A percentile compares a stretch with the other conserved stretches of the same genome.
These are phyloP conservation scores for Myocastor coypus DNA, from an alignment of 2,113 vertebrate species.

Conservation along the genomic window DNA sequence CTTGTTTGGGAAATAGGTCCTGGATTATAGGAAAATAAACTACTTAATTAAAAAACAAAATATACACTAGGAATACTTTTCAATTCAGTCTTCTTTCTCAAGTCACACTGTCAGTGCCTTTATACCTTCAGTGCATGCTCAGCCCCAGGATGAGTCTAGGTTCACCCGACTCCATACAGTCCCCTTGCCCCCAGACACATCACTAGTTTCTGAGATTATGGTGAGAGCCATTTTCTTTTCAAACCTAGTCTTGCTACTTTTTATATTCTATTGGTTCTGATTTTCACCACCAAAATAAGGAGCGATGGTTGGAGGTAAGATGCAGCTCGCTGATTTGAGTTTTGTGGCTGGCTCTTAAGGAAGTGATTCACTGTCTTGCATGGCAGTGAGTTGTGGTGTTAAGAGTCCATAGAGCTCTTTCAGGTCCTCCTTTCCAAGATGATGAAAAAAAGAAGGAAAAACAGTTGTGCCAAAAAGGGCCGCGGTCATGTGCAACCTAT, in stretches of 20 bases:
- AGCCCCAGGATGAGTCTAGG: neutral
- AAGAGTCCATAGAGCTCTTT: neutral
- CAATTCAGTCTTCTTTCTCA: neutral
- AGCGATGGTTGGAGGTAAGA: neutral
- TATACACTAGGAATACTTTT: neutral
- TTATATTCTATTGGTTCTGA: neutral
- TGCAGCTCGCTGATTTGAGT: neutral
- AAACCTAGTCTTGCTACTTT: neutral
- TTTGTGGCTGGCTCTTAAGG: neutral
- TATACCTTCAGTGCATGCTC: neutral
- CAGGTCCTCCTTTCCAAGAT: too few relatives aligned
- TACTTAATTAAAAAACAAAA: neutral
- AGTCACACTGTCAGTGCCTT: neutral
- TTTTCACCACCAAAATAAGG: neutral
- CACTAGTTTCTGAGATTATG: neutral
- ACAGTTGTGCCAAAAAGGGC: too few relatives aligned
- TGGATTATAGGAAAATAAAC: neutral
- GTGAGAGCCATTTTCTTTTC: neutral
- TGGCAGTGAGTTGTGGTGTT: neutral
- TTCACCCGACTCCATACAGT: neutral
- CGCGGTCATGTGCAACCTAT: too few relatives aligned
- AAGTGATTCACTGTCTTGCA: conserved; percentile 8
- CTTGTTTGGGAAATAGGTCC: neutral
- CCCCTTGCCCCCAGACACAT: neutral
- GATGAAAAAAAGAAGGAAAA: too few relatives aligned